Evolutionary conservation across 2,888 invertebrate species (phyloP), one percentile per base, ranked within the genome.

Genomic region (Scotopteryx bipunctaria): DNA sequence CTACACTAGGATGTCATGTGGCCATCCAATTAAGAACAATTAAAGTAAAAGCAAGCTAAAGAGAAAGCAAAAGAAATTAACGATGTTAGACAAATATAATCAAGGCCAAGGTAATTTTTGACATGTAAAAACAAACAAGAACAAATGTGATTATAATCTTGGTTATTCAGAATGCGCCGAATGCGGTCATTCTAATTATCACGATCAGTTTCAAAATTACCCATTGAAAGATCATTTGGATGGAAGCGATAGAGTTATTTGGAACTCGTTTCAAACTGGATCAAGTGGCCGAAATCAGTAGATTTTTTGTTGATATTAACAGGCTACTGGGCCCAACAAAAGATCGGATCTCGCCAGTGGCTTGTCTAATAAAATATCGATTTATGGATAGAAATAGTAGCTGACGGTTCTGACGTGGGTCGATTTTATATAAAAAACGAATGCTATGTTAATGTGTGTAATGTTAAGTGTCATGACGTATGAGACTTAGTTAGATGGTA

Each of bases 401-500:
- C 43, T 45, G 50, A 41, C 29, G 43, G 43, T 29, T 55, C 50
- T 52, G 55, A 66, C 61, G 61, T 53, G 44, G 61, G 52, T 58
- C 17, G 46, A 41, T 13, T 19, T 37, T 41, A 45, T 57, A 59
- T 50, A 62, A 66, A n/a, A 67, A 69, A 61, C 53, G 50, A 63
- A 58, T 54, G 57, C 48, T 42, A 61, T 62, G 62, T 51, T n/a
- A n/a, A n/a, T n/a, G n/a, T n/a, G n/a, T n/a, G n/a, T n/a, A n/a
- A n/a, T n/a, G n/a, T n/a, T n/a, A n/a, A 55, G 59, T 17, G 61
- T 55, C 64, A 63, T 61, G 64, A 64, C 69, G 59, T 59, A 55
- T 59, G 66, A 58, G 61, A 62, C 46, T 51, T 21, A 44, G 42
- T 38, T 29, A 47, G 36, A 46, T 43, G 11, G 16, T 45, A 41